Base-by-base conservation (phyloP, 37 sponge, comb jelly and placozoan species). In the Spongia lamella region DNA sequence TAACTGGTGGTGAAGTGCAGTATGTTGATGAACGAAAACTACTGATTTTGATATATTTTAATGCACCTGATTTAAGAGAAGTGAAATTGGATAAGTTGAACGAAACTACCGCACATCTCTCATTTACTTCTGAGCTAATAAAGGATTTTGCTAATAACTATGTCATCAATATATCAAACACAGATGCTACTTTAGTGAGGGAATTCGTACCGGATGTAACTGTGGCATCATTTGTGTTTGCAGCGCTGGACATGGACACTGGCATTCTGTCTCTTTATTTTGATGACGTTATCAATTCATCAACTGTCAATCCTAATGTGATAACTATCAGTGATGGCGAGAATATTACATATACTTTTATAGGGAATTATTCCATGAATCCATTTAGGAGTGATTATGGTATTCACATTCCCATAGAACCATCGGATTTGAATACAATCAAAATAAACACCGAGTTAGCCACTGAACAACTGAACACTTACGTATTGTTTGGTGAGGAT, bases 221-320 rank as follows among this genome's bases (percentile, higher is more conserved):
- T 54, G 80, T 77, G 38, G 80, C 95, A n/a, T 22, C 50, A 26
- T 51, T 94, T 31, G 84, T 85, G 16, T 73, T 68, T 16, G 60
- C 85, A 30, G 80, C 38, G 26, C 53, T 90, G 0, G 95, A 94
- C 53, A 40, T 94, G 25, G 73, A 88, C 73, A 69, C 35, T 43
- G 83, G 81, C 2, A 38, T 74, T 0, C 64, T 94, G 27, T 81
- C 89, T 7, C 75, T 94, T 20, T 72, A 80, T 43, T 94, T 94
- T 63, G 73, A 66, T 75, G 95, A 94, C 70, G 86, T 86, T 36
- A 79, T 94, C 69, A 83, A 83, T 38, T 53, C 68, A 7, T 76
- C 79, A 34, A 69, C 86, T 20, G 47, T 87, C 1, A 21, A 78
- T 0, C 83, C 95, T 17, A 66, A 50, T 11, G 52, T 71, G 36